A percentile compares a stretch with the other conserved stretches of the same genome.
Evolutionary conservation across 2,888 invertebrate genomes (phyloP).

Genomic region (Pollenia amentaria): DNA sequence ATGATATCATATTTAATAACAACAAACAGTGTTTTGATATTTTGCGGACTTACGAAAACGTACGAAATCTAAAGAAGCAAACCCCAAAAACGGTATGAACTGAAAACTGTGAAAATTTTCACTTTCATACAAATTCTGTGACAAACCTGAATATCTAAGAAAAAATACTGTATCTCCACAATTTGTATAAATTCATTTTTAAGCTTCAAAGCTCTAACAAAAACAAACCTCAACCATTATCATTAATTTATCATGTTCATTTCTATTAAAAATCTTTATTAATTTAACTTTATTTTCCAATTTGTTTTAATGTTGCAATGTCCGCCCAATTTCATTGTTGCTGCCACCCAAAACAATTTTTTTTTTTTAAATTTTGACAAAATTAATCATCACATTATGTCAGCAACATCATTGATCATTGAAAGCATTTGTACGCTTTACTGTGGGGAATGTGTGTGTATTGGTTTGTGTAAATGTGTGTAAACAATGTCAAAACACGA

Average conservation of each 20-base stretch:
- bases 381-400: conserved; percentile 70
- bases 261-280: conserved; percentile 4
- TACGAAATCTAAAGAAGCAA: too few relatives aligned
- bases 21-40: too few relatives aligned
- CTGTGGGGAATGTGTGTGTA: background rate
- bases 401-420: conserved; percentile 69
- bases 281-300: conserved; percentile 6
- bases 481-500: conserved; percentile 64
- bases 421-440: background rate
- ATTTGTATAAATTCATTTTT: too few relatives aligned
- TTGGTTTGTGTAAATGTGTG: background rate
- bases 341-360: conserved; percentile 49
- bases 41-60: too few relatives aligned
- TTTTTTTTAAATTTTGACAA: conserved; percentile 14
- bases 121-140: too few relatives aligned
- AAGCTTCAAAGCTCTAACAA: too few relatives aligned
- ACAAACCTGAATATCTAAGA: too few relatives aligned
- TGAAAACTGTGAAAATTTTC: too few relatives aligned
- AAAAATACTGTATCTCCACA: too few relatives aligned
- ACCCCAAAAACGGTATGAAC: too few relatives aligned
- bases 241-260: background rate
- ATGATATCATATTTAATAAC: too few relatives aligned
- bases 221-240: too few relatives aligned
- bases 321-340: conserved; percentile 28
- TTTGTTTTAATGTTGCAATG: background rate